phyloP scores from a whole-genome alignment of 2,113 vertebrate species.

The Tursiops truncatus region DNA sequence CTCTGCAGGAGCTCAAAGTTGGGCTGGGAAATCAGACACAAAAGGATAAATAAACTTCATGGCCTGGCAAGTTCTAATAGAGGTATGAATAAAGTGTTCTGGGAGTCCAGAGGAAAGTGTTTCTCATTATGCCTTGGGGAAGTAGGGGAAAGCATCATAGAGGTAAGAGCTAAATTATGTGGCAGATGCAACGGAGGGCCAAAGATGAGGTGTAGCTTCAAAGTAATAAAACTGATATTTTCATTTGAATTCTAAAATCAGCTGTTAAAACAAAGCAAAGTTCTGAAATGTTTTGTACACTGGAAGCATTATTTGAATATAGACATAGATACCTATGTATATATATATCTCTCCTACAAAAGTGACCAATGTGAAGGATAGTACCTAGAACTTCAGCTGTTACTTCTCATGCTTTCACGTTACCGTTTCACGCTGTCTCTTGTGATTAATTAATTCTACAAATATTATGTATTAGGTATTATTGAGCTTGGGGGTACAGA shows the following conservation, averaged over 20 bases:
- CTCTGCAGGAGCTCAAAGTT: not conserved
- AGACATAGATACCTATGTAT: not conserved
- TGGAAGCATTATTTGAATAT: not conserved
- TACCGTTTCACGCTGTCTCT: not conserved
- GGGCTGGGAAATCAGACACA: not conserved
- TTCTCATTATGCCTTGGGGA: not conserved
- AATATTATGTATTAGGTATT: not conserved
- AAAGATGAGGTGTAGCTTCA: not conserved
- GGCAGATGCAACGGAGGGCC: not conserved
- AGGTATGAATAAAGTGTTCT: not conserved
- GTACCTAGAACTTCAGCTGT: not conserved
- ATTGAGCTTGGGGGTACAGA: not conserved
- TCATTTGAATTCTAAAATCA: not conserved
- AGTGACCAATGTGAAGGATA: not conserved
- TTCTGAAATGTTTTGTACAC: not conserved
- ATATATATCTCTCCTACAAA: not conserved
- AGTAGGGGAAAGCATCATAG: not conserved
- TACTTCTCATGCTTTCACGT: not conserved
- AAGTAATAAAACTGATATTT: not conserved
- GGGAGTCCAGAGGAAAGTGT: not conserved
- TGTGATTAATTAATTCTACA: not conserved
- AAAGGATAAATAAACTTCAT: not conserved
- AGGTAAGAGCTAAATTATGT: not conserved
- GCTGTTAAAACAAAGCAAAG: not conserved
- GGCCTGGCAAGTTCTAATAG: not conserved